These are phyloP conservation scores for Eupelmus urozonus DNA, from an alignment of 2,888 invertebrate species.

Conservation along the genomic window DNA sequence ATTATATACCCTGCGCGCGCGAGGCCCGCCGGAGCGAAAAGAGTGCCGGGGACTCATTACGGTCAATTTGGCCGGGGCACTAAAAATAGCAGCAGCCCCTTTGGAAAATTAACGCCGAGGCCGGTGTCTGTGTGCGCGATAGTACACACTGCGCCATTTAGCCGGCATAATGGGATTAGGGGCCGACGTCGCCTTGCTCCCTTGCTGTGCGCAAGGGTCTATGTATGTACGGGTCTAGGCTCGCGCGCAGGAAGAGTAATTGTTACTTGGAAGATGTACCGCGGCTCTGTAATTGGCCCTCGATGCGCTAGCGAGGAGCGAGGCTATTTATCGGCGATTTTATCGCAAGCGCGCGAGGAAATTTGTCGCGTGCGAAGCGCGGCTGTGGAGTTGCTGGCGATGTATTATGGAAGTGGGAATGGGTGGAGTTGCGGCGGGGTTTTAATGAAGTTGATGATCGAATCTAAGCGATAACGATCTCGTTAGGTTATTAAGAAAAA, in stretches of 20 bases:
- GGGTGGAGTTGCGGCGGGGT: background rate
- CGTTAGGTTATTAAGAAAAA: background rate
- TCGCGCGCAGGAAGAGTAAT: constrained; percentile 7
- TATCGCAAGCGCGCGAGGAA: constrained; percentile 6
- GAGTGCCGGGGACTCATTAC: constrained; percentile 35
- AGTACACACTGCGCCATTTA: background rate
- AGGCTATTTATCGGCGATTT: constrained; percentile 27
- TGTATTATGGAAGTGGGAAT: background rate
- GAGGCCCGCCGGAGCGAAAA: no score
- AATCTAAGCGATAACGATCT: background rate
- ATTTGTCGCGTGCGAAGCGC: constrained; percentile 17
- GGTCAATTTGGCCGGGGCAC: constrained; percentile 26
- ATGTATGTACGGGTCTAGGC: background rate
- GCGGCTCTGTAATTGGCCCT: constrained; percentile 10
- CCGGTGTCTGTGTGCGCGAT: background rate
- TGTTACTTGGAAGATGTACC: constrained; percentile 11
- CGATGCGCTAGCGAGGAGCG: background rate
- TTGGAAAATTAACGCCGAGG: constrained; percentile 31
- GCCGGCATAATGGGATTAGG: constrained; percentile 24
- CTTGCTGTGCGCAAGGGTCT: background rate
- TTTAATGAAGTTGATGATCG: constrained; percentile 17
- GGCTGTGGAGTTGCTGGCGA: background rate
- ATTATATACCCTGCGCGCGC: no score
- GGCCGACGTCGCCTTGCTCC: background rate
- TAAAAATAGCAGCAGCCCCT: constrained; percentile 33